Conservation (phyloP, 2,888 invertebrate species). For the Oligia latruncula region DNA sequence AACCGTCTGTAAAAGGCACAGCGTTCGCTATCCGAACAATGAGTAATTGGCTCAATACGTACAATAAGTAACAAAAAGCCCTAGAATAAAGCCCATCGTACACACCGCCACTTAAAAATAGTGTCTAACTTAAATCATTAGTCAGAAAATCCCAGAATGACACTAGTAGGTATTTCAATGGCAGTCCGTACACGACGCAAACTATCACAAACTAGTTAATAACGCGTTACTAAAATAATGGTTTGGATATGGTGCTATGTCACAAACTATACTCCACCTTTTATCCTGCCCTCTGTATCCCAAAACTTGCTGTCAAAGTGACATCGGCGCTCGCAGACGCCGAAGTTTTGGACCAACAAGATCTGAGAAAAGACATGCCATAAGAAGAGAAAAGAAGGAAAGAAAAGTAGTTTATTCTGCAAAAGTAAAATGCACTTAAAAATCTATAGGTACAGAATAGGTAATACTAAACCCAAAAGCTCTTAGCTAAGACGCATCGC, state of each 20-base stretch:
- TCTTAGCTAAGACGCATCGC: background rate
- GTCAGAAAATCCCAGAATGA: background rate
- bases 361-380: background rate
- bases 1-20: constrained; percentile 27
- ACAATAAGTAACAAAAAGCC: constrained; percentile 50
- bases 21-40: constrained; percentile 33
- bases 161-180: background rate
- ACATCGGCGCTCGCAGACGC: background rate
- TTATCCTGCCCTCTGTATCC: background rate
- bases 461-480: background rate
- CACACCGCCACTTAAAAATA: background rate
- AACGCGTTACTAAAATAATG: too few species aligned
- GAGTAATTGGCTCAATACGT: constrained; percentile 13
- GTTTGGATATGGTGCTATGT: background rate
- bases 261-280: background rate
- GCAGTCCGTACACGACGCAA: too few species aligned
- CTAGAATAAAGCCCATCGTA: constrained; percentile 5
- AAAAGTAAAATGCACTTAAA: background rate
- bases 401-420: background rate
- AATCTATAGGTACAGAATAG: background rate
- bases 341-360: background rate
- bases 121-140: background rate
- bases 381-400: background rate
- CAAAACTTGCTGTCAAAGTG: background rate
- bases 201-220: too few species aligned